Base-by-base conservation (phyloP, 2,797 vertebrate species). In the Brotogeris chrysoptera region DNA sequence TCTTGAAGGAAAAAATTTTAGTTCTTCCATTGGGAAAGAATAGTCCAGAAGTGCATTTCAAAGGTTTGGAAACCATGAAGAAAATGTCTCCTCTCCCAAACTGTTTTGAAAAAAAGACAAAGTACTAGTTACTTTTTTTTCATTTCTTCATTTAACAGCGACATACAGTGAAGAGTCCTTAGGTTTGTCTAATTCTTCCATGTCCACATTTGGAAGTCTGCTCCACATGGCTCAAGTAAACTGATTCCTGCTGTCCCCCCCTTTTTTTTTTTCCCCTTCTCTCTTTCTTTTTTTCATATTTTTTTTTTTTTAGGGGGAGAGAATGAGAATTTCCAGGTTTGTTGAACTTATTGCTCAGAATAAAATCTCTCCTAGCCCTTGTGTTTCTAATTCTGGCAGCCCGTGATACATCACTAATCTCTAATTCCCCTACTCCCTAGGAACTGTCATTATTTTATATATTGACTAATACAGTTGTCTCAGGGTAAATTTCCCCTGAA, bases 391-490 rank as follows among this genome's bases (percentile, higher is more conserved):
- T 94, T 95, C 88, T 92, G 93, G 78, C 93, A 95, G 90, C 28
- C 80, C 89, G 91, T 92, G 94, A 97, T 96, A 94, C 90, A 95
- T 95, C 94, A 96, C 93, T 94, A 95, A 95, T 96, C 92, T 95
- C 60, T 87, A 97, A 96, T 95, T 97, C 96, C 93, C 92, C 80
- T 95, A 93, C 96, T 96, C 94, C 92, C 96, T 95, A 87, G 92
- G 91, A 97, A 88, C 86, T 97, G 95, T 96, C 95, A 96, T 96
- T 97, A 96, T 96, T 97, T 96, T 96, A 95, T 95, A 86, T 95
- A 96, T 96, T 96, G 92, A 95, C 95, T 96, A 96, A 96, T 94
- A 95, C 78, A 95, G 94, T 96, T 95, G 91, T 96, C 95, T 96
- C 96, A 93, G 90, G 87, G 94, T 97, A 96, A 96, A 95, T 97